Evolutionary conservation across 1,140 invertebrate species (phyloP).

Genomic region (Drosophila lini): DNA sequence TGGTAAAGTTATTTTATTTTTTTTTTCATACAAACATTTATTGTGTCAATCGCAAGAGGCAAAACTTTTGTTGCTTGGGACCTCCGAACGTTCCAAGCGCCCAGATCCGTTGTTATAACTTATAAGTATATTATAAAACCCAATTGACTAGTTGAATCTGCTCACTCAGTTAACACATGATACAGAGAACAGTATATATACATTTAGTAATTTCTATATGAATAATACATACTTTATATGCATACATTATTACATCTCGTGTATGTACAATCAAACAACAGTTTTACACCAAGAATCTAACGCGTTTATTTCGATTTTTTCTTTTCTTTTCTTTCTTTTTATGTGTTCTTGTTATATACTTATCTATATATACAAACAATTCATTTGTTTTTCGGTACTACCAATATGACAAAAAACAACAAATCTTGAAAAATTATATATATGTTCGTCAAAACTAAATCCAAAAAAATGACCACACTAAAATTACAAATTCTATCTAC

Average conservation of each 20-base stretch:
- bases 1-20: conserved; percentile 50
- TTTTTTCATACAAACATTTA: conserved; percentile 31
- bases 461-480: conserved; percentile 49
- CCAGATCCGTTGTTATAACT: conserved; percentile 51
- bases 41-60: conserved; percentile 77
- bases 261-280: conserved; percentile 64
- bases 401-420: conserved; percentile 57
- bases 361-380: conserved; percentile 67
- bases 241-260: conserved; percentile 54
- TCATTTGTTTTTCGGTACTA: conserved; percentile 79
- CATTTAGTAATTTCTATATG: conserved; percentile 58
- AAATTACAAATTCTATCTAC: conserved; percentile 55
- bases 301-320: conserved; percentile 85
- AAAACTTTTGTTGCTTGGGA: conserved; percentile 45
- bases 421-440: conserved; percentile 84
- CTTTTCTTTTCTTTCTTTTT: conserved; percentile 84
- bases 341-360: conserved; percentile 80
- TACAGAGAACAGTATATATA: conserved; percentile 48
- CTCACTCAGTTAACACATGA: conserved; percentile 45
- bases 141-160: conserved; percentile 43
- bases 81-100: conserved; percentile 18
- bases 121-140: conserved; percentile 54
- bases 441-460: conserved; percentile 83
- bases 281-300: conserved; percentile 83
- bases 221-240: conserved; percentile 63